Base-by-base conservation (phyloP, 2,888 invertebrate species). In the Iphiclides podalirius region DNA sequence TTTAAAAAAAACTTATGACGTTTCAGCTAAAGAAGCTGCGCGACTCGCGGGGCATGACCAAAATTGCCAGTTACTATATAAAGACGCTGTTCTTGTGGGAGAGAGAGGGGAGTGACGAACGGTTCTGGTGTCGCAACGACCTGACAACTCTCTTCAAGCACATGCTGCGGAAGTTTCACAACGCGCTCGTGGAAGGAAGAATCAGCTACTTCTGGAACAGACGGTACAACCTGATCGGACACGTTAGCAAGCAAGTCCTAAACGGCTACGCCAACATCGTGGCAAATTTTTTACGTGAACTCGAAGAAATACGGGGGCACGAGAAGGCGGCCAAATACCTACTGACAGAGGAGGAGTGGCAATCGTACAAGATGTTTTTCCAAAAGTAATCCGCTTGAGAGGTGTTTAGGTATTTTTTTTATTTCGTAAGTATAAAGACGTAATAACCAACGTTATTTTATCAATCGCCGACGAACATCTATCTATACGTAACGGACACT, bases 51-150 rank as follows among this genome's bases (percentile, higher is more conserved):
- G 64, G 67, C 0, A 86, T 90, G 79, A 57, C 73, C 0, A 67
- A 68, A 6, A 75, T 91, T n/a, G 83, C 89, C 0, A 91, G 91
- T 55, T 91, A 92, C 56, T 90, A 85, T 44, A 85, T 91, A 1
- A 91, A 92, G 62, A 90, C 90, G 0, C 52, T 91, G 0, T 86
- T 88, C 59, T 79, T 89, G 42, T 84, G 82, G 72, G 83, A 85
- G 54, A 53, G 63, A 0, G 66, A 67, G 9, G 61, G 58, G 8
- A 62, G 70, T 28, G 64, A 75, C 14, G 53, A 58, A 3, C 41
- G 47, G 0, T 82, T 71, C 53, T 85, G 87, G 77, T 61, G 64
- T 31, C 58, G 46, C 4, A 67, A 61, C 8, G 69, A 61, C 33
- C 72, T 72, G 0, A 72, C 72, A 0, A 58, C 55, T 0, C 58